Percentiles rank a stretch among this genome's conserved stretches.
Conservation (phyloP, 2,797 vertebrate genomes). For the Premnoplex brunnescens region DNA sequence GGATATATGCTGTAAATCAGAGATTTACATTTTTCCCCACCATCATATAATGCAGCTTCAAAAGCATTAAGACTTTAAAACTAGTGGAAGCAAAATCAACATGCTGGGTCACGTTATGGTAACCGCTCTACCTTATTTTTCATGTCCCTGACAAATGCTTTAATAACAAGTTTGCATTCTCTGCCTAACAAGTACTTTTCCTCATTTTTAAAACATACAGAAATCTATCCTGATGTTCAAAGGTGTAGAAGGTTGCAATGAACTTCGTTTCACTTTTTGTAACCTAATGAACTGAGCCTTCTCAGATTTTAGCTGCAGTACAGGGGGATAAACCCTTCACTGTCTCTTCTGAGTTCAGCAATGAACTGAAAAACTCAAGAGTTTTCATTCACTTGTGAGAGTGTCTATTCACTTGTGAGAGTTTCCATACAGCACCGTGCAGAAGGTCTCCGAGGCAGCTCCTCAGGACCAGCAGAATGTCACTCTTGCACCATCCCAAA, state of each 20-base stretch:
- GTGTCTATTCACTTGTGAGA: not conserved
- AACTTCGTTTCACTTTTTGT: not conserved
- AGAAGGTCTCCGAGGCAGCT: not conserved
- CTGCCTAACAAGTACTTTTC: not conserved
- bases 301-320: not conserved
- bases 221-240: not conserved
- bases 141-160: not conserved
- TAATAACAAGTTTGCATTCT: not conserved
- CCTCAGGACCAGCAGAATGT: not conserved
- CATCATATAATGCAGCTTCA: not conserved
- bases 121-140: not conserved
- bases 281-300: not conserved
- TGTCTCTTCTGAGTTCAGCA: not conserved
- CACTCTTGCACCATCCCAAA: not conserved
- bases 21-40: not conserved
- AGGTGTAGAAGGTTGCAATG: not conserved
- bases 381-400: not conserved
- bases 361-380: not conserved
- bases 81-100: not conserved
- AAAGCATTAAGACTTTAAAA: not conserved
- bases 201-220: not conserved
- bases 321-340: not conserved
- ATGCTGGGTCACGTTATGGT: not conserved
- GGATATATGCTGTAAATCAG: not conserved
- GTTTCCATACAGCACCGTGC: fast-evolving